Conservation (phyloP, 2,113 vertebrate genomes). For the Megaleporinus macrocephalus region DNA sequence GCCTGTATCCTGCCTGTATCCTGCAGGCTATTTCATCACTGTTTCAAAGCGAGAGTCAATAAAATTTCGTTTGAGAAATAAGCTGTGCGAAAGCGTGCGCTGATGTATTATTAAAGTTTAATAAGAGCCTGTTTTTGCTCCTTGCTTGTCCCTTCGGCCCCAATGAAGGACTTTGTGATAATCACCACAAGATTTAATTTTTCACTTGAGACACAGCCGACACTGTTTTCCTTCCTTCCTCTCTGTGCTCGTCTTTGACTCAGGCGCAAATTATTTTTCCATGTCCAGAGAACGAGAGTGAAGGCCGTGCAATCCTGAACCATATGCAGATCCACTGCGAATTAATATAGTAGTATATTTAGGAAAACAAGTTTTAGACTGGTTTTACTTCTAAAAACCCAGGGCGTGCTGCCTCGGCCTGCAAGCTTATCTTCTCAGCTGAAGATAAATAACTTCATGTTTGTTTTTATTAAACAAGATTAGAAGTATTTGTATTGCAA, state of each 20-base stretch:
- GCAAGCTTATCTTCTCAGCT: too few species aligned
- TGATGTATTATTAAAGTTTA: not conserved
- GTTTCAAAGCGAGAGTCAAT: too few species aligned
- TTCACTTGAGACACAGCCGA: not conserved
- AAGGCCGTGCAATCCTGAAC: not conserved
- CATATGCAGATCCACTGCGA: not conserved
- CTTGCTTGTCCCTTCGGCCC: not conserved
- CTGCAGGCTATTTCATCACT: too few species aligned
- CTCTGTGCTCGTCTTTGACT: not conserved
- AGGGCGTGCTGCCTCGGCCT: not conserved
- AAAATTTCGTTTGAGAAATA: too few species aligned
- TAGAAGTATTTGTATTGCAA: too few species aligned
- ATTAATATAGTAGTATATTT: too few species aligned
- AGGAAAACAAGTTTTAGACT: too few species aligned
- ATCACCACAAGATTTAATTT: conserved; percentile 23
- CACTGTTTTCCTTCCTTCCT: not conserved
- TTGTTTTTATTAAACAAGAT: too few species aligned
- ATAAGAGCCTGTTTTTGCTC: not conserved
- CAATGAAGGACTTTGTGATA: not conserved
- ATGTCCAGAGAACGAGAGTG: not conserved
- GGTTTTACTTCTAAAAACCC: too few species aligned
- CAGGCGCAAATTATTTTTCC: not conserved
- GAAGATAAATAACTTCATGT: too few species aligned
- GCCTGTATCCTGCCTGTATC: too few species aligned
- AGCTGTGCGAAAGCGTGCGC: not conserved